These are phyloP conservation scores for Steatocranus sp. DNA, from an alignment of 2,797 vertebrate species.

Conservation along the genomic window DNA sequence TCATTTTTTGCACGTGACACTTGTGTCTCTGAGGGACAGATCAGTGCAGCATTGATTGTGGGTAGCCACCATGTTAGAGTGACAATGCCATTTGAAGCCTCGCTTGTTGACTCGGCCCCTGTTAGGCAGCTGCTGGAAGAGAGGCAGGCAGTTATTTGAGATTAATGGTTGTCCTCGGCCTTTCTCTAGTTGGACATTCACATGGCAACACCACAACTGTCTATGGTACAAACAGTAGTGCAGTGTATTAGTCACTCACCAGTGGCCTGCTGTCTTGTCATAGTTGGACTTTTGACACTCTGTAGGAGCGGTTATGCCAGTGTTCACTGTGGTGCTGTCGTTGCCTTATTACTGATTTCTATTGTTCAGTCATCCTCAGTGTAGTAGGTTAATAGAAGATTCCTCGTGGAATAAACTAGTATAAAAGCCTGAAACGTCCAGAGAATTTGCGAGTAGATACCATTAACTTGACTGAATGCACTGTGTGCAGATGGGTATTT, in stretches of 20 bases:
- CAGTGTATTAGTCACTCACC: constrained; percentile 42
- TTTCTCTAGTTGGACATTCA: constrained; percentile 59
- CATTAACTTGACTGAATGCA: neutral
- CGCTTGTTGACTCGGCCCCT: constrained; percentile 48
- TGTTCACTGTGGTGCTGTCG: neutral
- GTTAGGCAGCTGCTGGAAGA: constrained; percentile 55
- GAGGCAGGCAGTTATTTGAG: constrained; percentile 54
- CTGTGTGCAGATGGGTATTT: constrained; percentile 11
- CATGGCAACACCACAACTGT: constrained; percentile 54
- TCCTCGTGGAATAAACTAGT: neutral
- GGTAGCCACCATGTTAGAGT: constrained; percentile 19
- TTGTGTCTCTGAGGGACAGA: constrained; percentile 3
- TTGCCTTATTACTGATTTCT: neutral
- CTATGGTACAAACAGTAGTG: constrained; percentile 31
- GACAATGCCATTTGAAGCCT: constrained; percentile 44
- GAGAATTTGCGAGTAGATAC: neutral
- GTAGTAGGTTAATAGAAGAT: neutral
- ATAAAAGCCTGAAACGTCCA: neutral
- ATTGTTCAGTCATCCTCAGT: neutral
- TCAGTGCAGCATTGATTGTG: constrained; percentile 37
- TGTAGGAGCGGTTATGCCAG: neutral
- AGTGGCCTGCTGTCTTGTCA: constrained; percentile 5
- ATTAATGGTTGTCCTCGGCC: constrained; percentile 61
- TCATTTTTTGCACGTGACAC: constrained; percentile 20
- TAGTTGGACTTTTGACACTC: neutral